A percentile compares a stretch with the other conserved stretches of the same genome.
These are phyloP conservation scores for Edolisoma coerulescens DNA, from an alignment of 2,113 vertebrate genomes.

Conservation along the genomic window DNA sequence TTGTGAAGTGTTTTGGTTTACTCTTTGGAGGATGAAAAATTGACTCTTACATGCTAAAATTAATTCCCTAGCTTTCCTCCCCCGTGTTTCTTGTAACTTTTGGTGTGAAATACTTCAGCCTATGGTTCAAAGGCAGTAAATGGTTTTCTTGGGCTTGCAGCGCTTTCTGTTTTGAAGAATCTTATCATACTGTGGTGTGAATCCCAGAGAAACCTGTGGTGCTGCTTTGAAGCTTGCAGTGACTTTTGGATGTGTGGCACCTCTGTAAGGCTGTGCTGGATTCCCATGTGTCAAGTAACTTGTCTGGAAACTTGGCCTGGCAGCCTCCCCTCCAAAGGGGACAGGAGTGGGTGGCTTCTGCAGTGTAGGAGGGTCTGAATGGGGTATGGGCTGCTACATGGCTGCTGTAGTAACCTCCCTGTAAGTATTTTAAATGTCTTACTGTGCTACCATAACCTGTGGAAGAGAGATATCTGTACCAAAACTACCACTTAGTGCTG, in stretches of 20 bases:
- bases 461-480: neutral
- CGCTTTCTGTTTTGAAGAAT: neutral
- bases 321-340: neutral
- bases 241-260: neutral
- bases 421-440: neutral
- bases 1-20: neutral
- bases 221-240: neutral
- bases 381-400: neutral
- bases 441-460: neutral
- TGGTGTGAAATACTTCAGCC: neutral
- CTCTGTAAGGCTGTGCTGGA: neutral
- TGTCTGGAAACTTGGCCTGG: neutral
- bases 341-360: neutral
- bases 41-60: neutral
- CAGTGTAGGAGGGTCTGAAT: neutral
- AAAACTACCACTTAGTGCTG: neutral
- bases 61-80: neutral
- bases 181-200: neutral
- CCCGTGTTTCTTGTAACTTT: neutral
- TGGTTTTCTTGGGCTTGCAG: neutral
- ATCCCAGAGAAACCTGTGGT: neutral
- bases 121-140: neutral
- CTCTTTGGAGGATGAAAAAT: neutral
- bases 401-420: neutral
- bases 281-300: fast-evolving